phyloP scores from a whole-genome alignment of 1,140 invertebrate species.

The Leptestheria dahalacensis region DNA sequence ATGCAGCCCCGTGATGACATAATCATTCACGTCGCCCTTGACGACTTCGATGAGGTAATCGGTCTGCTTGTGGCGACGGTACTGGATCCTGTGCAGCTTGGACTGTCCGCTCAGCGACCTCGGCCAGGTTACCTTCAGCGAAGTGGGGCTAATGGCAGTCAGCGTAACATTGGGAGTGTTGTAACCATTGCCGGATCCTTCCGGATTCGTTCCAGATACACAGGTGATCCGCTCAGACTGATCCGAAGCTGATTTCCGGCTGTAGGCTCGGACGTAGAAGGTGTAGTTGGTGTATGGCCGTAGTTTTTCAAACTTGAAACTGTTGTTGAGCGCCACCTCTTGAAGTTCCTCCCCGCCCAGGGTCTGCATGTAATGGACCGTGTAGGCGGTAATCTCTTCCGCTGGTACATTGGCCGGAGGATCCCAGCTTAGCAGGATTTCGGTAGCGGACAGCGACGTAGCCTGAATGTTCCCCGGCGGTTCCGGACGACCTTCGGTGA shows the following conservation, averaged over 20 bases:
- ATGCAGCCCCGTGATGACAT: conserved; percentile 36
- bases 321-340: conserved; percentile 37
- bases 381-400: conserved; percentile 34
- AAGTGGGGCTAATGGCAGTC: conserved; percentile 34
- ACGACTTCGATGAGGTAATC: conserved; percentile 32
- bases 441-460: conserved; percentile 34
- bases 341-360: conserved; percentile 34
- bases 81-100: conserved; percentile 44
- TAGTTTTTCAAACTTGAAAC: conserved; percentile 36
- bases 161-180: conserved; percentile 38
- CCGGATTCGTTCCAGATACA: background rate
- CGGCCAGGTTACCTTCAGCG: conserved; percentile 41
- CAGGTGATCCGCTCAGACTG: conserved; percentile 32
- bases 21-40: conserved; percentile 28
- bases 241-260: conserved; percentile 41
- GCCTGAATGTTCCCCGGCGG: conserved; percentile 41
- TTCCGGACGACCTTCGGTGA: conserved; percentile 34
- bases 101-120: conserved; percentile 38
- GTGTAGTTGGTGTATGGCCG: conserved; percentile 49
- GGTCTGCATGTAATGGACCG: conserved; percentile 40
- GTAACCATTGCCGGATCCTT: background rate
- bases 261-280: conserved; percentile 46
- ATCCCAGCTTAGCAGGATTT: conserved; percentile 40
- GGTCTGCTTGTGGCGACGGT: conserved; percentile 34
- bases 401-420: conserved; percentile 24